Evolutionary conservation across 2,888 invertebrate genomes (phyloP).

Genomic region (Ennomos quercinarius): DNA sequence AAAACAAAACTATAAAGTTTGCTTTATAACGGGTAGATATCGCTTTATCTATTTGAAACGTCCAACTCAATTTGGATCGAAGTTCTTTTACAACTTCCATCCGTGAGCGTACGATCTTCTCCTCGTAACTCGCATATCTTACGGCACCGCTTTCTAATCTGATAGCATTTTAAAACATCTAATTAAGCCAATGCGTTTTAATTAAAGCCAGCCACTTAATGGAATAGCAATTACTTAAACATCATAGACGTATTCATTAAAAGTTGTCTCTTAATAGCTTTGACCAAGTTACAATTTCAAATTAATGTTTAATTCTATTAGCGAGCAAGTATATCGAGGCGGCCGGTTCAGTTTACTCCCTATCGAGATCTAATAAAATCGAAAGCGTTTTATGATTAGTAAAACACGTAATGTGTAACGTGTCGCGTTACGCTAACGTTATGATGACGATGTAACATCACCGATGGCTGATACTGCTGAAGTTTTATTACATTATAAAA

Average conservation of each 20-base stretch:
- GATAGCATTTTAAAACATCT: slow-evolving; percentile 46
- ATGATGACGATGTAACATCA: slow-evolving; percentile 67
- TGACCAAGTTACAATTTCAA: slow-evolving; percentile 58
- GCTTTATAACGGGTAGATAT: slow-evolving; percentile 80
- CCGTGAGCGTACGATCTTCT: slow-evolving; percentile 46
- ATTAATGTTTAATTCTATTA: slow-evolving; percentile 58
- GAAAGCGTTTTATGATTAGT: slow-evolving; percentile 69
- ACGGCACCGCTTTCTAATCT: slow-evolving; percentile 49
- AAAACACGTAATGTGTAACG: slow-evolving; percentile 55
- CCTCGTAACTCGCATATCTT: slow-evolving; percentile 47
- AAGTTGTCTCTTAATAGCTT: slow-evolving; percentile 60
- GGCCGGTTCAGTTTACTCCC: slow-evolving; percentile 39
- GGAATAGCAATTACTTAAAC: slow-evolving; percentile 62
- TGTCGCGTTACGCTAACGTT: slow-evolving; percentile 53
- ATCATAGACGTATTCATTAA: slow-evolving; percentile 60
- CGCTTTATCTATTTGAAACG: slow-evolving; percentile 82
- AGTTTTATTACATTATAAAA: slow-evolving; percentile 82
- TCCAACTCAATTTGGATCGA: slow-evolving; percentile 78
- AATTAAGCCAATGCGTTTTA: slow-evolving; percentile 54
- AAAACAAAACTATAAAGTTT: slow-evolving; percentile 86
- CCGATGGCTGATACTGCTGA: slow-evolving; percentile 68
- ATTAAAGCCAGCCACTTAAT: slow-evolving; percentile 58
- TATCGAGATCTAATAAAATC: slow-evolving; percentile 59
- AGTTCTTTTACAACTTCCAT: slow-evolving; percentile 62
- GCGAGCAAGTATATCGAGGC: slow-evolving; percentile 44